Evolutionary conservation across 2,797 vertebrate species (phyloP).

Genomic region (Phrynocephalus vlangalii): DNA sequence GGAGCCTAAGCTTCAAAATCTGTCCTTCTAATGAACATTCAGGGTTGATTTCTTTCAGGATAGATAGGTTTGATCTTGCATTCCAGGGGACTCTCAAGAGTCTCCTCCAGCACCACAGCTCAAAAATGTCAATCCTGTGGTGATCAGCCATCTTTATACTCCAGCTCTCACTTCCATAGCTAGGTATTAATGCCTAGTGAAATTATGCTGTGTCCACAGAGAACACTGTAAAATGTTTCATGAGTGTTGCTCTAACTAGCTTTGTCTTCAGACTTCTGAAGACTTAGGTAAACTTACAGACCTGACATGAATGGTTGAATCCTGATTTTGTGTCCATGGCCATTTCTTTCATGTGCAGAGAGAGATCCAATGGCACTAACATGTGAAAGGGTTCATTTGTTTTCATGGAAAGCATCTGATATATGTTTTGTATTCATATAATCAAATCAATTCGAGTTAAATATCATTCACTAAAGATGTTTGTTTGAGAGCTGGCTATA

Average conservation of each 20-base stretch:
- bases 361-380: slow-evolving; percentile 83
- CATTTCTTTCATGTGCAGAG: slow-evolving; percentile 78
- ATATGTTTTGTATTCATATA: slow-evolving; percentile 85
- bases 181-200: slow-evolving; percentile 34
- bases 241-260: slow-evolving; percentile 41
- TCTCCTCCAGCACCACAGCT: too few relatives aligned
- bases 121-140: too few relatives aligned
- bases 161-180: neutral
- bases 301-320: slow-evolving; percentile 69
- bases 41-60: too few relatives aligned
- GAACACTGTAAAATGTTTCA: neutral
- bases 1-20: too few relatives aligned
- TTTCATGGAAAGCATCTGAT: slow-evolving; percentile 82
- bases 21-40: too few relatives aligned
- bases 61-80: too few relatives aligned
- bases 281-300: slow-evolving; percentile 70
- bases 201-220: slow-evolving; percentile 17
- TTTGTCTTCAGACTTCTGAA: slow-evolving; percentile 52
- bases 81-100: too few relatives aligned
- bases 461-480: slow-evolving; percentile 65
- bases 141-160: too few relatives aligned
- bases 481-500: slow-evolving; percentile 52
- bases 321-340: slow-evolving; percentile 85
- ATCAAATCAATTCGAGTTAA: slow-evolving; percentile 72
- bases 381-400: slow-evolving; percentile 81